Evolutionary conservation across 1,140 invertebrate genomes (phyloP).

Genomic region (Riptortus pedestris): DNA sequence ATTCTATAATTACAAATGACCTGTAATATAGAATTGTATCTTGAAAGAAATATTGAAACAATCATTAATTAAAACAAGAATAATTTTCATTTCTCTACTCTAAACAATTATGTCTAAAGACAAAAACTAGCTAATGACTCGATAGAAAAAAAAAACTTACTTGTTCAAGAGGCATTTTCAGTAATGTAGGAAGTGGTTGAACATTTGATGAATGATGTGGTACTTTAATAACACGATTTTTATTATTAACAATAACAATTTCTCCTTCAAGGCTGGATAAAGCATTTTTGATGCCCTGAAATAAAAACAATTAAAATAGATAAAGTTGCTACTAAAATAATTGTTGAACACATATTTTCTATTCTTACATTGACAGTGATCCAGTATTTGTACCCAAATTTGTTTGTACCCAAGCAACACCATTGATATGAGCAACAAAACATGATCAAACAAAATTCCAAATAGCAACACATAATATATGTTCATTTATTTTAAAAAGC

Average conservation of each 20-base stretch:
- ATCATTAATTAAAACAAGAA: neutral
- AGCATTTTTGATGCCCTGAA: conserved; percentile 16
- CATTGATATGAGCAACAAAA: too few species aligned
- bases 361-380: too few species aligned
- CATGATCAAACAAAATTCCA: too few species aligned
- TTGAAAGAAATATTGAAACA: neutral
- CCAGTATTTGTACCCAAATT: too few species aligned
- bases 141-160: conserved; percentile 18
- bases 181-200: conserved; percentile 21
- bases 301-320: neutral
- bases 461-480: too few species aligned
- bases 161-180: conserved; percentile 11
- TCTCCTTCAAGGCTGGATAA: conserved; percentile 23
- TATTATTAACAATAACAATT: conserved; percentile 24
- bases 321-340: too few species aligned
- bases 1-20: too few species aligned
- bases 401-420: too few species aligned
- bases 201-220: conserved; percentile 10
- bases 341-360: too few species aligned
- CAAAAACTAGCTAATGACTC: neutral
- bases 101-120: neutral
- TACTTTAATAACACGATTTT: conserved; percentile 22
- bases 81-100: neutral
- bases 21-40: too few species aligned
- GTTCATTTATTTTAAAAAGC: too few species aligned